Evolutionary conservation across 2,113 vertebrate species (phyloP), one percentile per base, ranked within the genome.

Genomic region (Cichladusa arquata): DNA sequence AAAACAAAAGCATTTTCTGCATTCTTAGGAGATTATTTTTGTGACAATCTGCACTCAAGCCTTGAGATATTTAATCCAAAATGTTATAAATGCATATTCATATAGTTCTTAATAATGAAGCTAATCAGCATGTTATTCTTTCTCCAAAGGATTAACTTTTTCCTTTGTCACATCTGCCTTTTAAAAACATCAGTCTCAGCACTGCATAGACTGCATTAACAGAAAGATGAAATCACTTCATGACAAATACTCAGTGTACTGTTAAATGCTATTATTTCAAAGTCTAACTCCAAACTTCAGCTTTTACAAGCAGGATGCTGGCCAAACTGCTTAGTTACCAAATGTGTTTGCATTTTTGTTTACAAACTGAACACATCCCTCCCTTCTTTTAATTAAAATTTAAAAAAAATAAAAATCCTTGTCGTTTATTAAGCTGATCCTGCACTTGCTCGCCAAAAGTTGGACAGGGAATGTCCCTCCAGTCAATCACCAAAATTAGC

Each of bases 321-420:
- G 95, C 94, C 95, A 96, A 88, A 69, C 64, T 92, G 74, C 96
- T 88, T 96, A 89, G 96, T 95, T 95, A 96, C 96, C 93, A 73
- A 74, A 86, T 83, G 54, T 93, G 79, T 97, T 95, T 96, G 50
- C 81, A 65, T 72, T 92, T 90, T 11, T 97, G 72, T 97, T 97
- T 97, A 95, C 92, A 97, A 96, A 95, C 57, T 45, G 44, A 95
- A 79, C 61, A 40, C 40, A 67, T 57, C 31, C 34, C 44, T 93
- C 77, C 76, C 48, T 71, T 93, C 61, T 91, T 93, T 69, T 80
- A 93, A 92, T 89, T 66, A 9, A 64, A 64, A 34, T 45, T 45
- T 19, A 56, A 81, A 45, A 14, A 28, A 24, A 11, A 19, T 8
- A 64, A 51, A 44, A 83, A 28, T 4, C 47, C 33, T 71, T 81